Evolutionary conservation across 2,888 invertebrate genomes (phyloP), one percentile per base, ranked within the genome.

Genomic region (Lapara coniferarum): DNA sequence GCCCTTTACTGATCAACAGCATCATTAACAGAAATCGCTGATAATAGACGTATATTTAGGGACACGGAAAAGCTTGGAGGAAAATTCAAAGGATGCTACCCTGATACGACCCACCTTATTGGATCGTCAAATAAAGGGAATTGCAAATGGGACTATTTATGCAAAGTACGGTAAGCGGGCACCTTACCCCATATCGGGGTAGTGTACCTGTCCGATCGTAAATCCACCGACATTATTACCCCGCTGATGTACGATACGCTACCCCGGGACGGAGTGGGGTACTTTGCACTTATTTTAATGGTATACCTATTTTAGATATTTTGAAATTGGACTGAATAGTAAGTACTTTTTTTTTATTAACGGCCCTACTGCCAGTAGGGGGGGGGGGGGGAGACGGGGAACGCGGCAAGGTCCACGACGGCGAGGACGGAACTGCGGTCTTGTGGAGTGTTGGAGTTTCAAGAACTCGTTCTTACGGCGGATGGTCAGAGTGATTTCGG

Each of bases 101-200:
- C 25, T 10, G 13, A n/a, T 49, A 74, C 69, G 71, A 70, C 63
- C 16, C 37, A 71, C 73, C 72, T 75, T 77, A 77, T 78, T 78
- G 77, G 75, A 70, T 73, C 74, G 71, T 75, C 73, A 76, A 79
- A 80, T 82, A 77, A 80, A 78, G 75, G 73, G 71, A 76, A 78
- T 75, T 66, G 75, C 73, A 71, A 72, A 69, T 70, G 51, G 70
- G 71, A 72, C 75, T 81, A 76, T 82, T 83, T 82, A 83, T 83
- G 83, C 75, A 80, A 82, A 80, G 76, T 73, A 78, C 76, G 77
- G 76, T 77, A 78, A 71, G 72, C 72, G 77, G 75, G 55, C 73
- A 74, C 75, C 79, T 76, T 76, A 74, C 75, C 75, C 75, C 70
- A 73, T 72, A 73, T 72, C 52, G 49, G 52, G 52, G 57, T 49